phyloP scores from a whole-genome alignment of 2,888 invertebrate species.

The Mythimna loreyi region DNA sequence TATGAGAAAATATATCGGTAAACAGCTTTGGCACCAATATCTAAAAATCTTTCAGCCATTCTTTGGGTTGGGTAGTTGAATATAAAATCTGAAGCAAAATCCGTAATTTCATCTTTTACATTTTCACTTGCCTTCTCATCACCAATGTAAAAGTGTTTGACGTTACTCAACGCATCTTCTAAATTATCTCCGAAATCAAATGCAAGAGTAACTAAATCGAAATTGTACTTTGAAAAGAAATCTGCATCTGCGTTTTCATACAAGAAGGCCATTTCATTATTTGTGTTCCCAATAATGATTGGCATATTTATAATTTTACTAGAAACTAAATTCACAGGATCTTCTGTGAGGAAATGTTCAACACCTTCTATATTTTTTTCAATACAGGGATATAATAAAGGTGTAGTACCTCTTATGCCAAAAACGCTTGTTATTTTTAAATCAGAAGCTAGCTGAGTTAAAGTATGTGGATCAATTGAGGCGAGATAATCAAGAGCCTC shows the following conservation, averaged over 20 bases:
- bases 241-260: constrained; percentile 6
- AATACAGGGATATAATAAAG: constrained; percentile 33
- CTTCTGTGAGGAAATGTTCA: constrained; percentile 37
- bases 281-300: constrained; percentile 40
- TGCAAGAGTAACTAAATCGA: constrained; percentile 3
- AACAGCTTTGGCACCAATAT: constrained; percentile 23
- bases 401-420: not conserved
- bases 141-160: constrained; percentile 46
- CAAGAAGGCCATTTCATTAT: constrained; percentile 27
- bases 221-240: constrained; percentile 19
- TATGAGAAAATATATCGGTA: constrained; percentile 53
- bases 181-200: constrained; percentile 26
- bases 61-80: constrained; percentile 44
- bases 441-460: constrained; percentile 22
- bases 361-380: constrained; percentile 41
- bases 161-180: constrained; percentile 14
- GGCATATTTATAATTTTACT: constrained; percentile 19
- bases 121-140: constrained; percentile 26
- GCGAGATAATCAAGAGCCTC: constrained; percentile 37
- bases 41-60: constrained; percentile 29
- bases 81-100: constrained; percentile 33
- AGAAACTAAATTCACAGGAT: constrained; percentile 31
- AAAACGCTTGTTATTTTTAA: constrained; percentile 6
- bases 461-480: constrained; percentile 10
- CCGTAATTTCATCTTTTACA: constrained; percentile 13